Conservation (phyloP, 2,797 vertebrate genomes). For the Fistularia tabacaria region DNA sequence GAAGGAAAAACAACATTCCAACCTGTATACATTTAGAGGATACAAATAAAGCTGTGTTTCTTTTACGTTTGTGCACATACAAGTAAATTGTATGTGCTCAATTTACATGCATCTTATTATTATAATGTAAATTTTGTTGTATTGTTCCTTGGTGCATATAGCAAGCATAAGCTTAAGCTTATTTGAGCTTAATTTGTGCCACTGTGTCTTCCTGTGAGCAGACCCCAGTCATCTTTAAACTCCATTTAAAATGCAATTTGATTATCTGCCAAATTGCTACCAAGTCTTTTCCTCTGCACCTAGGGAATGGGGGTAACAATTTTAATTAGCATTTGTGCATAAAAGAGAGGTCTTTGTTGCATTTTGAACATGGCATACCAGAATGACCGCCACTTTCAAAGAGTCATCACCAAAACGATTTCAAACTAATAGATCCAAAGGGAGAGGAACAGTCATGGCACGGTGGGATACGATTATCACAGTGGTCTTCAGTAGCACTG, state of each 20-base stretch:
- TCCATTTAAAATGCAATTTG: conserved; percentile 88
- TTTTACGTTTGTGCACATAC: no score
- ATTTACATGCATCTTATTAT: conserved; percentile 68
- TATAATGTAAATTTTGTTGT: conserved; percentile 63
- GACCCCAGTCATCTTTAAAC: conserved; percentile 81
- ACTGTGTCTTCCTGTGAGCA: conserved; percentile 74
- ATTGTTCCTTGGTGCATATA: conserved; percentile 68
- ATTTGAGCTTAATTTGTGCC: conserved; percentile 76
- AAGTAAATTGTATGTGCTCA: conserved; percentile 66
- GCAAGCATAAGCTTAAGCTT: conserved; percentile 35
- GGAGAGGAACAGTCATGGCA: conserved; percentile 61
- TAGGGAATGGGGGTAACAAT: conserved; percentile 73
- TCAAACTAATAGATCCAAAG: conserved; percentile 77
- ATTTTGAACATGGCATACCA: conserved; percentile 75
- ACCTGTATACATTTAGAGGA: conserved; percentile 49
- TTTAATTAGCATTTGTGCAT: conserved; percentile 83
- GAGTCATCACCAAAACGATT: conserved; percentile 74
- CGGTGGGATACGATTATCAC: conserved; percentile 47
- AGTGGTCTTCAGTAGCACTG: conserved; percentile 67
- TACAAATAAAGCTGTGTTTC: conserved; percentile 57
- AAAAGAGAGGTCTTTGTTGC: conserved; percentile 82
- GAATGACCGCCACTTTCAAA: conserved; percentile 82
- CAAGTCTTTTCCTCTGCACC: conserved; percentile 77
- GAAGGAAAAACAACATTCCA: conserved; percentile 67
- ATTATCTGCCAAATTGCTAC: conserved; percentile 87